These are phyloP conservation scores for Lethrus apterus DNA, from an alignment of 1,140 invertebrate genomes.

Conservation along the genomic window DNA sequence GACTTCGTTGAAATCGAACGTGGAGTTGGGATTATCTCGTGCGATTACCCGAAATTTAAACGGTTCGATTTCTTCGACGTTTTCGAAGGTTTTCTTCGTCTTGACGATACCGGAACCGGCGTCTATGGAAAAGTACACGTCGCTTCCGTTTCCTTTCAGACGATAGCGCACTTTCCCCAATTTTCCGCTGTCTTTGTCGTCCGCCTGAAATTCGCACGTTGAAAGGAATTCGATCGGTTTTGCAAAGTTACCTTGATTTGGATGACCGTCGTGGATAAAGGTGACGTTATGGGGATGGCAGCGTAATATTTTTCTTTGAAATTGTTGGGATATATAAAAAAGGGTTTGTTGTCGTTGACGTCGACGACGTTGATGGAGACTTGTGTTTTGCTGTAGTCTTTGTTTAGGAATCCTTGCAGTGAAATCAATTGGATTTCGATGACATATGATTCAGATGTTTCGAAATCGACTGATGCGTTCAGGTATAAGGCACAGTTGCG, in stretches of 20 bases:
- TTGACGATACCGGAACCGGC: slow-evolving; percentile 63
- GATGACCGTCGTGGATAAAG: slow-evolving; percentile 64
- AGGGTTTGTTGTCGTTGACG: slow-evolving; percentile 79
- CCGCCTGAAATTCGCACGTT: slow-evolving; percentile 59
- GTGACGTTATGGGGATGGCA: slow-evolving; percentile 60
- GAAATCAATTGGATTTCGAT: slow-evolving; percentile 71
- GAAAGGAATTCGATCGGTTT: too few species aligned
- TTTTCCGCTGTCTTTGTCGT: slow-evolving; percentile 73
- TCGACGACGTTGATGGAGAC: slow-evolving; percentile 78
- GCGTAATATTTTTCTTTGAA: slow-evolving; percentile 57
- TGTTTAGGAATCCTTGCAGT: slow-evolving; percentile 67
- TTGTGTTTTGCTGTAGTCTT: slow-evolving; percentile 60
- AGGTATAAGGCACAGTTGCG: slow-evolving; percentile 71
- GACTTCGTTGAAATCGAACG: slow-evolving; percentile 52
- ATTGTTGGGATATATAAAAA: slow-evolving; percentile 61
- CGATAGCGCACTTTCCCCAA: slow-evolving; percentile 70
- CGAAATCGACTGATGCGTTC: slow-evolving; percentile 65
- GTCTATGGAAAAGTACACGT: slow-evolving; percentile 72
- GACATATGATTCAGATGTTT: slow-evolving; percentile 61
- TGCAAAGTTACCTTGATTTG: slow-evolving; percentile 51
- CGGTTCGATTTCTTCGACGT: slow-evolving; percentile 54
- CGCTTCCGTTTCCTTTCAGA: slow-evolving; percentile 52
- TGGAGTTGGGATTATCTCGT: slow-evolving; percentile 62
- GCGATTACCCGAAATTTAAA: slow-evolving; percentile 68
- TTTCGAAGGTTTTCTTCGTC: slow-evolving; percentile 63